Evolutionary conservation across 2,797 vertebrate genomes (phyloP).

Genomic region (Moxostoma hubbsi): DNA sequence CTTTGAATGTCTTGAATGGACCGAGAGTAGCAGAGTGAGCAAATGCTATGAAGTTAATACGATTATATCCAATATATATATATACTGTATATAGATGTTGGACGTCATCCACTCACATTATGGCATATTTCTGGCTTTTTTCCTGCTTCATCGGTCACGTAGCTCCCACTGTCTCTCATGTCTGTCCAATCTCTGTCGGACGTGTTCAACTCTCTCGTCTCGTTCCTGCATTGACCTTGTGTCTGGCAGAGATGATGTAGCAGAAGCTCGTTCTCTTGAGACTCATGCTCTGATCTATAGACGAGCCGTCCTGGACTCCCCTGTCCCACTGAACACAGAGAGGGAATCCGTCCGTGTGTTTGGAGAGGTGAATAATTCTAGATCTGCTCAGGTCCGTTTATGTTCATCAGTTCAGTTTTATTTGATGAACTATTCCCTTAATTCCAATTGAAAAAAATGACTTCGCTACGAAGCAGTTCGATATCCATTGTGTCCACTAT

Average conservation of each 20-base stretch:
- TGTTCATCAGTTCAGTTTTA: neutral
- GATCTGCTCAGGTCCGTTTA: neutral
- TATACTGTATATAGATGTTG: neutral
- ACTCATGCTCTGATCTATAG: neutral
- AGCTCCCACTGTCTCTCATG: neutral
- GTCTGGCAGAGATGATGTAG: neutral
- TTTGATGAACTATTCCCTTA: neutral
- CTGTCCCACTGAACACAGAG: neutral
- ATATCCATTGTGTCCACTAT: neutral
- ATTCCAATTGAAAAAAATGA: conserved; percentile 8
- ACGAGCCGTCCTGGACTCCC: neutral
- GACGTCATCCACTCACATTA: neutral
- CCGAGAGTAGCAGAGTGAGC: too few species aligned
- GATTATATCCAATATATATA: too few species aligned
- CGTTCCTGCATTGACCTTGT: neutral
- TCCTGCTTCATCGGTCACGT: neutral
- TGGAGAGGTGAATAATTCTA: neutral
- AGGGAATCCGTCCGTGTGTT: neutral
- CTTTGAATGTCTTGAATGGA: too few species aligned
- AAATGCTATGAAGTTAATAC: too few species aligned
- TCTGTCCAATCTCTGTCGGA: neutral
- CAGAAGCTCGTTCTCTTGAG: neutral
- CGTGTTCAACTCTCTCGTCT: neutral
- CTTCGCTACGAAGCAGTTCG: neutral
- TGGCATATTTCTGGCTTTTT: neutral